These are phyloP conservation scores for Aphaenogaster ashmeadi DNA, from an alignment of 1,140 invertebrate species.

Conservation along the genomic window DNA sequence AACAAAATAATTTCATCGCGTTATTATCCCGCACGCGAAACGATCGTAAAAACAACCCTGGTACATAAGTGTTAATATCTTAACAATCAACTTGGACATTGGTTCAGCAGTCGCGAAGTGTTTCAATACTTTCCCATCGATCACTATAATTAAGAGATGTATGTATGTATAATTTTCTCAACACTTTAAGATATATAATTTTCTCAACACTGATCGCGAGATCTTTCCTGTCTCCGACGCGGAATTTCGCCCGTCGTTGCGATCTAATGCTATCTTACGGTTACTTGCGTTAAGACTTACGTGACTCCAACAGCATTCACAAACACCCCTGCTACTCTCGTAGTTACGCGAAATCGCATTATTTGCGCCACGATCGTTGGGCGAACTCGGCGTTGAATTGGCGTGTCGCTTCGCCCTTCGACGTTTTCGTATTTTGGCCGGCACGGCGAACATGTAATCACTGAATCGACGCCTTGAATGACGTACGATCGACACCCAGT, in stretches of 20 bases:
- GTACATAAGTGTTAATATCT: background rate
- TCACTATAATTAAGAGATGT: background rate
- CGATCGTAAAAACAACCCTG: background rate
- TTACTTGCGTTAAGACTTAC: constrained; percentile 73
- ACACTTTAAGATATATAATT: background rate
- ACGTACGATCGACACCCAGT: constrained; percentile 93
- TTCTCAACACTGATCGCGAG: too few relatives aligned
- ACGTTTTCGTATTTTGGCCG: constrained; percentile 89
- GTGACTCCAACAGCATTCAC: constrained; percentile 78
- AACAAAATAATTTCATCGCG: constrained; percentile 25
- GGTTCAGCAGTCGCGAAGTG: background rate
- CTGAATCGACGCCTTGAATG: constrained; percentile 91
- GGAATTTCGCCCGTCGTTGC: background rate
- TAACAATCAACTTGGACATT: background rate
- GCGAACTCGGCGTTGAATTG: constrained; percentile 17
- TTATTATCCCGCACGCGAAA: background rate
- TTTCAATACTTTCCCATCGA: background rate
- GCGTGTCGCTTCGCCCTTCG: constrained; percentile 82
- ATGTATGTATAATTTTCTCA: too few relatives aligned
- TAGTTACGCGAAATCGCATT: constrained; percentile 32
- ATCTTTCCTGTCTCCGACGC: background rate
- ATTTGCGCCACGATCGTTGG: constrained; percentile 25
- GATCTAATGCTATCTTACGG: background rate
- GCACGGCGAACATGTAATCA: constrained; percentile 91
- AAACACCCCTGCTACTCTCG: constrained; percentile 54